Evolutionary conservation across 2,113 vertebrate species (phyloP).

Genomic region (Pseudopodoces humilis): DNA sequence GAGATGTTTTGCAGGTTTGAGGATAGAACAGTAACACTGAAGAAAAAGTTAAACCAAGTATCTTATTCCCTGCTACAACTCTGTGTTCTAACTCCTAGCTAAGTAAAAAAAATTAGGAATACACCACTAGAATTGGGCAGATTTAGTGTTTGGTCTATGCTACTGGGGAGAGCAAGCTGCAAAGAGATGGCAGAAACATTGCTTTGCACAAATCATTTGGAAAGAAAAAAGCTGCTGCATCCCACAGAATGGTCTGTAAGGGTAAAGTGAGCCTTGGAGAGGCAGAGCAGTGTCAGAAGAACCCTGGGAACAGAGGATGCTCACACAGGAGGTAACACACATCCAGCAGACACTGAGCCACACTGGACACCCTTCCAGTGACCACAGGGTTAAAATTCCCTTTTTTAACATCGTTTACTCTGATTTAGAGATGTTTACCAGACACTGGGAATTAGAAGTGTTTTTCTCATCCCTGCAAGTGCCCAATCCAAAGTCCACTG

Average conservation of each 20-base stretch:
- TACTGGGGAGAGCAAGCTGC: background rate
- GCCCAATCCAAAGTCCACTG: conserved; percentile 32
- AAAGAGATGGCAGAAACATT: background rate
- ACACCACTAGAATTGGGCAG: background rate
- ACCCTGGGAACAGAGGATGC: background rate
- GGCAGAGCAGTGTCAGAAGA: background rate
- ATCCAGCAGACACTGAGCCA: background rate
- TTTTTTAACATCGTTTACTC: background rate
- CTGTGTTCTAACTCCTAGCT: background rate
- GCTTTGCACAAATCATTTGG: background rate
- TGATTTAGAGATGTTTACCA: background rate
- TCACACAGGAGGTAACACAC: background rate
- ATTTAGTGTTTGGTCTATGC: background rate
- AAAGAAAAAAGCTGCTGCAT: background rate
- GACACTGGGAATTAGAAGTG: background rate
- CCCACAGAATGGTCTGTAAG: background rate
- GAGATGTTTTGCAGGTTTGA: background rate
- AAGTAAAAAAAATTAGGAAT: background rate
- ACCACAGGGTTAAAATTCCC: background rate
- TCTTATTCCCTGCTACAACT: background rate
- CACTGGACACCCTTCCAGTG: background rate
- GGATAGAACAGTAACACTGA: background rate
- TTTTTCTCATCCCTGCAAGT: conserved; percentile 37
- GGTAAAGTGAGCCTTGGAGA: background rate
- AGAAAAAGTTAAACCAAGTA: background rate